A percentile compares a stretch with the other conserved stretches of the same genome.
These are phyloP conservation scores for Drosophila parabipectinata DNA, from an alignment of 1,140 invertebrate genomes.

Conservation along the genomic window DNA sequence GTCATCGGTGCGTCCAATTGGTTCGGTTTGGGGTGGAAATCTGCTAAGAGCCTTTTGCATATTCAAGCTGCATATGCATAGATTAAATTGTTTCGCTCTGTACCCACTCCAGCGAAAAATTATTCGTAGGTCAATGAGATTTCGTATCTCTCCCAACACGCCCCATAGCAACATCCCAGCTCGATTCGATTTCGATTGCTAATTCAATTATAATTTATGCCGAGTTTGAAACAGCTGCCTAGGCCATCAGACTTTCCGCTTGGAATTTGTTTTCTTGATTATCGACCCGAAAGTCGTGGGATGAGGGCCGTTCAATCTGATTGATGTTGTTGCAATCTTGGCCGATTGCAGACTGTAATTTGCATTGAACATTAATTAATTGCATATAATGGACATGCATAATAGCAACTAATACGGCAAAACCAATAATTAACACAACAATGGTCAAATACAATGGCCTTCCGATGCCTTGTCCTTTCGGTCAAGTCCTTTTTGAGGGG, in stretches of 20 bases:
- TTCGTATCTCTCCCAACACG: conserved; percentile 6
- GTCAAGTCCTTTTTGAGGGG: conserved; percentile 35
- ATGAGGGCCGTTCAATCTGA: conserved; percentile 38
- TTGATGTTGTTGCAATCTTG: conserved; percentile 28
- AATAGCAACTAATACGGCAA: conserved; percentile 53
- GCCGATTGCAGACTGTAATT: conserved; percentile 65
- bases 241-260: conserved; percentile 35
- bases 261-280: conserved; percentile 27
- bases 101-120: conserved; percentile 34
- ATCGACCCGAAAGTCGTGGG: conserved; percentile 8
- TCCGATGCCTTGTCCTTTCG: conserved; percentile 18
- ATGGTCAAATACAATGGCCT: conserved; percentile 58
- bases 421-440: conserved; percentile 75
- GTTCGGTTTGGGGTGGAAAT: conserved; percentile 32
- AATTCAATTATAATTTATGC: conserved; percentile 64
- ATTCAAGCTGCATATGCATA: conserved; percentile 37
- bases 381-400: conserved; percentile 62
- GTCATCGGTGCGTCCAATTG: conserved; percentile 31
- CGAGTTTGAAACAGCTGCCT: conserved; percentile 38
- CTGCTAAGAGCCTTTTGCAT: conserved; percentile 45
- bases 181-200: conserved; percentile 37
- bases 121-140: conserved; percentile 47
- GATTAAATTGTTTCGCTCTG: conserved; percentile 34
- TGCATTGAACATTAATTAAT: conserved; percentile 81
- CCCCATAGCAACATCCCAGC: not conserved